Base-by-base conservation (phyloP, 2,888 invertebrate genomes). In the Lasius platythorax region DNA sequence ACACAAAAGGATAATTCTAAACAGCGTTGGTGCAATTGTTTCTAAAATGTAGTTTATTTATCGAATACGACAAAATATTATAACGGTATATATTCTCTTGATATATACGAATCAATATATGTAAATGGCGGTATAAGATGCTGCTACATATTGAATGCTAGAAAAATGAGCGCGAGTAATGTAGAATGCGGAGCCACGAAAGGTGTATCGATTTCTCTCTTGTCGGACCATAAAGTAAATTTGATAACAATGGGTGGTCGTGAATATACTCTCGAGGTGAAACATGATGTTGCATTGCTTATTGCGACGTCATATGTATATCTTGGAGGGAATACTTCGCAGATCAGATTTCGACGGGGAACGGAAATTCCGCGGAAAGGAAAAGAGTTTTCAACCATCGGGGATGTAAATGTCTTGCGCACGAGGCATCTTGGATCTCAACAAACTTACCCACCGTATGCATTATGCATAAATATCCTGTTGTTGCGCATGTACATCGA, bases 391-490 rank as follows among this genome's bases (percentile, higher is more conserved):
- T 73, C 43, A 61, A 43, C 18, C 46, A 53, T 15, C 9, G n/a
- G 56, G n/a, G 56, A 53, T 12, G n/a, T 5, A 28, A 53, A 40
- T 56, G 53, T 56, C 18, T 82, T 66, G 53, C 40, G 33, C 56
- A 30, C 28, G 43, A 73, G 23, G 8, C 56, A 74, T 28, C 53
- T 74, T 0, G 63, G 9, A 56, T 15, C 53, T 28, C 73, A 28
- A 78, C 78, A 33, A 53, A 66, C 64, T 58, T 46, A 46, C 2
- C 56, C 40, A 30, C 8, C 15, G 23, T 23, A 75, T 82, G 23
- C 56, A 66, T 75, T 75, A 75, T 75, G 82, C 56, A 75, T 46
- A 82, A 79, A 79, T 64, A 75, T 82, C 33, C 33, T 11, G 53
- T 40, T 82, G n/a, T 43, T 56, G 56, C 63, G 23, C 56, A 11